phyloP scores from a whole-genome alignment of 2,797 vertebrate species.

The Alectoris magna region DNA sequence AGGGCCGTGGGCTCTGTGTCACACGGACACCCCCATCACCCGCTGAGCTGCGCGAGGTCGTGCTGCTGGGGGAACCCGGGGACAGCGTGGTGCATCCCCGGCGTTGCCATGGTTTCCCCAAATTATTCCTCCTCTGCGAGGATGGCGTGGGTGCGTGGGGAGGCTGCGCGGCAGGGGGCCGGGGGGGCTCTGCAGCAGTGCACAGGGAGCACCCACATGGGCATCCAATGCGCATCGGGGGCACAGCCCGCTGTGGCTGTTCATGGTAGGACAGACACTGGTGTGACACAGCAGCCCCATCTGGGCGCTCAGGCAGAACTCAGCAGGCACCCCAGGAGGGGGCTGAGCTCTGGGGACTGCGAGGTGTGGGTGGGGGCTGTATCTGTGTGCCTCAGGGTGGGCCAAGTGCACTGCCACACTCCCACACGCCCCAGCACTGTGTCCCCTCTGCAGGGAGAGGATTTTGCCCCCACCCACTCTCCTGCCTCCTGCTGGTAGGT shows the following conservation, averaged over 20 bases:
- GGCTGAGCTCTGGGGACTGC: neutral
- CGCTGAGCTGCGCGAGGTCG: rapidly evolving
- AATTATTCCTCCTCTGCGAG: constrained; percentile 42
- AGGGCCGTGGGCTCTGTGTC: neutral
- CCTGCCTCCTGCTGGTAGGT: neutral
- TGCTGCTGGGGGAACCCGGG: rapidly evolving
- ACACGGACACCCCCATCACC: rapidly evolving
- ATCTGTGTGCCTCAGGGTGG: neutral
- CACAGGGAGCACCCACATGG: rapidly evolving
- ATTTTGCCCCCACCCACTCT: neutral
- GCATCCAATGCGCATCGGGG: neutral
- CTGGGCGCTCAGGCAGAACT: neutral
- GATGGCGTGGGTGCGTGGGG: neutral
- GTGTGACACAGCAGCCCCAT: neutral
- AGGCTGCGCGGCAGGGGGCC: neutral
- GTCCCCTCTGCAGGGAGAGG: neutral
- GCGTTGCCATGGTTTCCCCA: constrained; percentile 64
- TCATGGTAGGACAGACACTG: neutral
- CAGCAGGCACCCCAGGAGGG: neutral
- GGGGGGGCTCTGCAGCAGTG: rapidly evolving
- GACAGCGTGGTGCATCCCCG: neutral
- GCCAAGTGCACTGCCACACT: rapidly evolving
- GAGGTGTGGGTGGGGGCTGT: neutral
- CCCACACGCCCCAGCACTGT: rapidly evolving
- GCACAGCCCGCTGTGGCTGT: neutral